phyloP scores from a whole-genome alignment of 2,888 invertebrate genomes.

The Euproctis similis region DNA sequence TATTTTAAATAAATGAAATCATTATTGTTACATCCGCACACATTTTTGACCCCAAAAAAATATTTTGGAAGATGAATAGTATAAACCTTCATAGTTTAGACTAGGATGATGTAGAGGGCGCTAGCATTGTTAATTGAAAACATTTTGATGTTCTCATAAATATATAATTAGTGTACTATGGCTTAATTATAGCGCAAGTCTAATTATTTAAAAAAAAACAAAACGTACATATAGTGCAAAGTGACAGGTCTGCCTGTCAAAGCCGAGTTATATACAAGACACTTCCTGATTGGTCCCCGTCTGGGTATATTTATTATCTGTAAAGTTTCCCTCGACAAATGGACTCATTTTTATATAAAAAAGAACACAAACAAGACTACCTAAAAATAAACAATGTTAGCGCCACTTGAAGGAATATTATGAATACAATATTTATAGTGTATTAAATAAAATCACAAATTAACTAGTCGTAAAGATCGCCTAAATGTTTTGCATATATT shows the following conservation, averaged over 20 bases:
- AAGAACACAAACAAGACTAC: too few relatives aligned
- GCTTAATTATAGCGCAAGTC: background rate
- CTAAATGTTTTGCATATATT: conserved; percentile 2
- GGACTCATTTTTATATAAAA: too few relatives aligned
- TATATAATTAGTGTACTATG: conserved; percentile 1
- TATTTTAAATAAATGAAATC: too few relatives aligned
- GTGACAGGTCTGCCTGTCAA: too few relatives aligned
- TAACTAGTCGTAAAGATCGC: conserved; percentile 3
- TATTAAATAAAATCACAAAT: conserved; percentile 4
- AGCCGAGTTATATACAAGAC: too few relatives aligned
- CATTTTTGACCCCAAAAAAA: too few relatives aligned
- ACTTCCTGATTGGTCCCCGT: too few relatives aligned
- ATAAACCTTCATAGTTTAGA: background rate
- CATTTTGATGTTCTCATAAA: background rate
- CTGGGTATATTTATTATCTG: background rate
- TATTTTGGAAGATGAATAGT: too few relatives aligned
- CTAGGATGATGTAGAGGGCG: background rate
- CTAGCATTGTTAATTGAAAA: background rate
- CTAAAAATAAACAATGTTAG: background rate
- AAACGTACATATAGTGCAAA: too few relatives aligned
- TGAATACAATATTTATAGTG: conserved; percentile 1
- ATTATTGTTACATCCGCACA: too few relatives aligned
- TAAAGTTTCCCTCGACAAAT: too few relatives aligned
- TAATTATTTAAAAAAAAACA: too few relatives aligned
- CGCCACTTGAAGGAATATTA: background rate